A percentile compares a stretch with the other conserved stretches of the same genome.
phyloP scores from a whole-genome alignment of 2,888 invertebrate genomes.

The Odontomyia ornata region DNA sequence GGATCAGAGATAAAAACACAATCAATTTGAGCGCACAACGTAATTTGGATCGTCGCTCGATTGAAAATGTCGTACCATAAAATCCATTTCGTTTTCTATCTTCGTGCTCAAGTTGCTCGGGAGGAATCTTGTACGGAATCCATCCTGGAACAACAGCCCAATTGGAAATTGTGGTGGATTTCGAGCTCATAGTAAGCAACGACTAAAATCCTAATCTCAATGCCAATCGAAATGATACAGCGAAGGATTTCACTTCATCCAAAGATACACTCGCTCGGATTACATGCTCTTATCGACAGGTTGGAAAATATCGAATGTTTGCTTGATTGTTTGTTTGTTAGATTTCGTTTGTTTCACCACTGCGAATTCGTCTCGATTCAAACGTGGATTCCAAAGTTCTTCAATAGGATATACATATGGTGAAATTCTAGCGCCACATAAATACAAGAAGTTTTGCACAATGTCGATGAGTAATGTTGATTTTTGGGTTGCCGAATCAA shows the following conservation, averaged over 20 bases:
- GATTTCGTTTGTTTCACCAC: not conserved
- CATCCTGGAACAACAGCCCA: not conserved
- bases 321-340: not conserved
- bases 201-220: conserved; percentile 17
- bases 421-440: conserved; percentile 32
- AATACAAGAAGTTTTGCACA: not conserved
- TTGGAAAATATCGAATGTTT: conserved; percentile 24
- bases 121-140: not conserved
- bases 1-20: conserved; percentile 37
- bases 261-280: not conserved
- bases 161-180: conserved; percentile 22
- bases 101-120: conserved; percentile 15
- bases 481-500: not conserved
- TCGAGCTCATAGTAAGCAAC: not conserved
- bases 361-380: conserved; percentile 25
- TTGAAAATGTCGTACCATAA: conserved; percentile 25
- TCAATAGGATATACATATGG: not conserved
- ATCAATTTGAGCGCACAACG: conserved; percentile 39
- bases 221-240: conserved; percentile 32
- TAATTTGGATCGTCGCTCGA: conserved; percentile 24
- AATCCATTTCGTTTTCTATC: conserved; percentile 19
- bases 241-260: conserved; percentile 12
- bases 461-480: not conserved
- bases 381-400: not conserved
- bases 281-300: conserved; percentile 32